Conservation (phyloP, 2,888 invertebrate genomes). For the Tenthredo distinguenda region DNA sequence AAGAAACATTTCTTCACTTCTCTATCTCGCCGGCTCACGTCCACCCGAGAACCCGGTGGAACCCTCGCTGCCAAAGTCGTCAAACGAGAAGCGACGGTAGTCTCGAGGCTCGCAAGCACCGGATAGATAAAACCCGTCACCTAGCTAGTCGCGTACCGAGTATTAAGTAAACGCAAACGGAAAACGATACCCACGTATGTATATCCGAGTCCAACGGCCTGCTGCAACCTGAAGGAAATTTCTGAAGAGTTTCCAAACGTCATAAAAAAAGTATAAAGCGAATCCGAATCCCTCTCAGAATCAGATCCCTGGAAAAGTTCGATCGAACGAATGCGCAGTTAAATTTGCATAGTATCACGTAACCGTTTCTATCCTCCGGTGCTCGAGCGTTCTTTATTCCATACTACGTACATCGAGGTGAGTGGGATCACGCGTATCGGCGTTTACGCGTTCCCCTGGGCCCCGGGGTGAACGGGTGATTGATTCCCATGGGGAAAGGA, state of each 20-base stretch:
- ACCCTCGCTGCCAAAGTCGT: constrained; percentile 26
- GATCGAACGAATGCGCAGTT: constrained; percentile 65
- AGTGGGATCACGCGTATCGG: constrained; percentile 1
- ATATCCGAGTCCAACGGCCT: background rate
- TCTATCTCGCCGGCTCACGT: background rate
- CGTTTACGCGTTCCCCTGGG: background rate
- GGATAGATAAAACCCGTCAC: background rate
- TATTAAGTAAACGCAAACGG: background rate
- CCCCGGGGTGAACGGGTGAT: background rate
- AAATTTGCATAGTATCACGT: constrained; percentile 76
- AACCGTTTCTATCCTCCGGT: constrained; percentile 64
- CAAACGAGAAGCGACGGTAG: constrained; percentile 39
- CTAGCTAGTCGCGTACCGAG: background rate
- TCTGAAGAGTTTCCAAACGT: background rate
- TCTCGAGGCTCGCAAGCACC: background rate
- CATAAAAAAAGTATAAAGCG: background rate
- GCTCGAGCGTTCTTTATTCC: background rate
- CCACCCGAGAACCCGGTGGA: constrained; percentile 19
- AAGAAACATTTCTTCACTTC: constrained; percentile 43
- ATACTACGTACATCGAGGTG: background rate
- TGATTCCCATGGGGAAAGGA: constrained; percentile 35
- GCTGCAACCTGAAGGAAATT: background rate
- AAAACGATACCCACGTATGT: background rate
- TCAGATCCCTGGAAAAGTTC: no score
- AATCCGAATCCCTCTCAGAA: no score